These are phyloP conservation scores for Montipora foliosa DNA, from an alignment of 64 coral and sea anemone genomes.

Conservation along the genomic window DNA sequence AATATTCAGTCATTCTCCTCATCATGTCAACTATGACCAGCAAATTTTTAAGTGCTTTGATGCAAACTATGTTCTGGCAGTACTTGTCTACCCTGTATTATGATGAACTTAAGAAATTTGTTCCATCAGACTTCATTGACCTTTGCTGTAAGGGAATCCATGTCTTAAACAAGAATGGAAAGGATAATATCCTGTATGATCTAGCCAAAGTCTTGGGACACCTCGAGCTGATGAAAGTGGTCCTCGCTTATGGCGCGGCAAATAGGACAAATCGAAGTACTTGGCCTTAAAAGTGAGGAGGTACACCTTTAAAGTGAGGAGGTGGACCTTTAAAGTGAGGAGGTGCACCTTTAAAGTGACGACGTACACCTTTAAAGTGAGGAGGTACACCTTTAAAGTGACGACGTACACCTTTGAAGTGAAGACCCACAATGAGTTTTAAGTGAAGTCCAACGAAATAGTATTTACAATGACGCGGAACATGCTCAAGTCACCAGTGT, in stretches of 20 bases:
- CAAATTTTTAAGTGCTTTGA: background rate
- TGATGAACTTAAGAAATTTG: background rate
- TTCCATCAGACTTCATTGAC: conserved; percentile 43
- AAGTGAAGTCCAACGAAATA: background rate
- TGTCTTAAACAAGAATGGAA: conserved; percentile 34
- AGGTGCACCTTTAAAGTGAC: too few relatives aligned
- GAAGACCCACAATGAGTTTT: too few relatives aligned
- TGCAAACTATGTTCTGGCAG: conserved; percentile 32
- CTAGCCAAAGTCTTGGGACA: conserved; percentile 36
- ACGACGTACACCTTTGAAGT: too few relatives aligned
- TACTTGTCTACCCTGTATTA: background rate
- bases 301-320: too few relatives aligned
- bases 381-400: too few relatives aligned
- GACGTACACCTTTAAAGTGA: too few relatives aligned
- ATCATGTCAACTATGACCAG: background rate
- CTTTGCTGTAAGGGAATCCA: conserved; percentile 33
- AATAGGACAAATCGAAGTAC: too few relatives aligned
- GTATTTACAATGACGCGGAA: too few relatives aligned
- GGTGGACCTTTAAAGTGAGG: too few relatives aligned
- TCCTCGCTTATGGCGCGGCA: background rate
- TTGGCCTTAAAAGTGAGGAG: too few relatives aligned
- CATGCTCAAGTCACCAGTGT: too few relatives aligned
- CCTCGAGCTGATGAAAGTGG: conserved; percentile 5
- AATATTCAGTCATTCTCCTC: conserved; percentile 59
- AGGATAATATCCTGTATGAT: conserved; percentile 50